Conservation (phyloP, 2,797 vertebrate genomes). For the Paratrypauchen microcephalus region DNA sequence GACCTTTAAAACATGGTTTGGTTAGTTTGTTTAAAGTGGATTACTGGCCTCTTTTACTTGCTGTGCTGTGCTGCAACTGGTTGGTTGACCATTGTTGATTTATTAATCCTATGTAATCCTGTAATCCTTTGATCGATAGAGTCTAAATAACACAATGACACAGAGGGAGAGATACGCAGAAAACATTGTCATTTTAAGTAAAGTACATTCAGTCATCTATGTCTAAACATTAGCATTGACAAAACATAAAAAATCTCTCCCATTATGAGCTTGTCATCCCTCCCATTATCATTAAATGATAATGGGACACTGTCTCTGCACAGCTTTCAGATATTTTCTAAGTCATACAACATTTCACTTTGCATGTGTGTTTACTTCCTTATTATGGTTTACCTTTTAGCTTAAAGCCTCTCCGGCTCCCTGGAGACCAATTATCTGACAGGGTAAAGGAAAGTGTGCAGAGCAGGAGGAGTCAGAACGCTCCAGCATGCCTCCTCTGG, state of each 20-base stretch:
- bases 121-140: background rate
- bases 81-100: background rate
- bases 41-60: background rate
- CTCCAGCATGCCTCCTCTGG: conserved; percentile 62
- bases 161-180: background rate
- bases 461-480: conserved; percentile 53
- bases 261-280: background rate
- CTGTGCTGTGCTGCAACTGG: background rate
- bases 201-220: background rate
- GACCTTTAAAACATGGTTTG: background rate
- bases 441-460: conserved; percentile 64
- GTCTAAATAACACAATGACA: background rate
- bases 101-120: background rate
- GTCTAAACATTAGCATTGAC: background rate
- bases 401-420: conserved; percentile 60
- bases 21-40: background rate
- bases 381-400: conserved; percentile 67
- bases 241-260: background rate
- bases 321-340: conserved; percentile 16
- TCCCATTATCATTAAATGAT: conserved; percentile 30
- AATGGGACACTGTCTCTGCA: conserved; percentile 24
- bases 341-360: conserved; percentile 30
- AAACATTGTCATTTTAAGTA: background rate
- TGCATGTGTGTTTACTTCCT: conserved; percentile 54
- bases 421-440: conserved; percentile 75